Percentiles rank a stretch among this genome's conserved stretches.
phyloP scores from a whole-genome alignment of 2,888 invertebrate species.

The Eristalis intricaria region DNA sequence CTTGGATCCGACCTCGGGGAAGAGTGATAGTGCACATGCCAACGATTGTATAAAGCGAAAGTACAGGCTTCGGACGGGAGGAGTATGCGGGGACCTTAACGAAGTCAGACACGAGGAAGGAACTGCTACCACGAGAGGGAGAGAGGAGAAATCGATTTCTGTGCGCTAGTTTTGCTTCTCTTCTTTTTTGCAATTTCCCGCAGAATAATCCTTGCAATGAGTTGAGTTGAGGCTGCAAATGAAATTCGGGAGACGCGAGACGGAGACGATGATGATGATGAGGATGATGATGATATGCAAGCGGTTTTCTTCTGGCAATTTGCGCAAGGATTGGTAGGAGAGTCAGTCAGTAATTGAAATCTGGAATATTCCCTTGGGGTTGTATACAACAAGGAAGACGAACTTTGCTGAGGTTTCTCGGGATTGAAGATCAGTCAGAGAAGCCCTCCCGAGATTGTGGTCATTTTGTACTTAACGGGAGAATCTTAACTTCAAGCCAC shows the following conservation, averaged over 20 bases:
- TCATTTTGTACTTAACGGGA: not conserved
- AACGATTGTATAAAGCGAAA: not conserved
- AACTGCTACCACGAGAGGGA: not conserved
- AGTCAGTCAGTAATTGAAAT: conserved; percentile 19
- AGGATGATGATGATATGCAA: conserved; percentile 1
- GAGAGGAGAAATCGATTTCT: conserved; percentile 16
- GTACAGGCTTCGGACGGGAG: no score
- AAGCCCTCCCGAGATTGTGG: not conserved
- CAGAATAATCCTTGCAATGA: not conserved
- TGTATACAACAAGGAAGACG: not conserved
- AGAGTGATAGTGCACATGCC: conserved; percentile 32
- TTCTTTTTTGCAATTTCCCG: not conserved
- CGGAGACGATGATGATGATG: not conserved
- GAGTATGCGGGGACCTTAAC: not conserved
- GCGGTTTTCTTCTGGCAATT: conserved; percentile 2
- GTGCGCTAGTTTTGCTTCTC: not conserved
- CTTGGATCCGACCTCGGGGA: conserved; percentile 15
- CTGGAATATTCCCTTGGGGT: not conserved
- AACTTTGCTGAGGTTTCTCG: not conserved
- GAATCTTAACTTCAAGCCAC: not conserved
- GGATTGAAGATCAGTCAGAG: not conserved
- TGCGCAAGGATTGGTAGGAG: not conserved
- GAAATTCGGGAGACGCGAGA: not conserved
- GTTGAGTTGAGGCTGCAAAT: conserved; percentile 3
- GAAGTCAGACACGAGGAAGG: conserved; percentile 24